phyloP scores from a whole-genome alignment of 1,140 invertebrate species.

The Aphidius ervi region DNA sequence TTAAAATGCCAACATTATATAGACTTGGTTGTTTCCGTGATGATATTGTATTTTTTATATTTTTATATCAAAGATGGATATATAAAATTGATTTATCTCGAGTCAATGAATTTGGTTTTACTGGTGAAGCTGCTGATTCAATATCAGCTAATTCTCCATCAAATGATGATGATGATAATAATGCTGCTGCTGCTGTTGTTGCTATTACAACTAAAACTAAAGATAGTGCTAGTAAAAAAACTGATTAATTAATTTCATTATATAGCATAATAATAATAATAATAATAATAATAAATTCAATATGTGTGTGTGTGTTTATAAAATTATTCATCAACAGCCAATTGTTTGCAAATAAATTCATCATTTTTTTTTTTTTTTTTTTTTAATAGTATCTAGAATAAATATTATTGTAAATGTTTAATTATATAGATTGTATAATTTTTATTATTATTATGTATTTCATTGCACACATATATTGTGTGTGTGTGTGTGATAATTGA shows the following conservation, averaged over 20 bases:
- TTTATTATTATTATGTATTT: no score
- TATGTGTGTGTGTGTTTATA: not conserved
- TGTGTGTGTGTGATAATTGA: no score
- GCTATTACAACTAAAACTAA: constrained; percentile 22
- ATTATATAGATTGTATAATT: no score
- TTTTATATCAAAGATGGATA: constrained; percentile 97
- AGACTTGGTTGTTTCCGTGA: constrained; percentile 93
- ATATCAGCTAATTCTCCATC: no score
- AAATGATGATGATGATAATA: constrained; percentile 33
- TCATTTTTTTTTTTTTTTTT: no score
- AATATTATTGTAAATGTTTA: no score
- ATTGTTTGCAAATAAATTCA: no score
- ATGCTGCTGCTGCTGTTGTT: constrained; percentile 39
- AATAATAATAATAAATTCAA: not conserved
- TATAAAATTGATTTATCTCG: constrained; percentile 92
- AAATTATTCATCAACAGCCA: not conserved
- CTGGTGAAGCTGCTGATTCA: constrained; percentile 54
- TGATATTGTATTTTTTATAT: constrained; percentile 98
- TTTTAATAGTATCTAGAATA: no score
- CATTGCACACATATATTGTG: no score
- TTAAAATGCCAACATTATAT: constrained; percentile 99
- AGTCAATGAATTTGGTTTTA: constrained; percentile 95
- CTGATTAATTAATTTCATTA: constrained; percentile 31
- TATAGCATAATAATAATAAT: not conserved
- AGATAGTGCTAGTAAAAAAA: constrained; percentile 38